phyloP scores from a whole-genome alignment of 1,140 invertebrate species.

The Anoplophora glabripennis region DNA sequence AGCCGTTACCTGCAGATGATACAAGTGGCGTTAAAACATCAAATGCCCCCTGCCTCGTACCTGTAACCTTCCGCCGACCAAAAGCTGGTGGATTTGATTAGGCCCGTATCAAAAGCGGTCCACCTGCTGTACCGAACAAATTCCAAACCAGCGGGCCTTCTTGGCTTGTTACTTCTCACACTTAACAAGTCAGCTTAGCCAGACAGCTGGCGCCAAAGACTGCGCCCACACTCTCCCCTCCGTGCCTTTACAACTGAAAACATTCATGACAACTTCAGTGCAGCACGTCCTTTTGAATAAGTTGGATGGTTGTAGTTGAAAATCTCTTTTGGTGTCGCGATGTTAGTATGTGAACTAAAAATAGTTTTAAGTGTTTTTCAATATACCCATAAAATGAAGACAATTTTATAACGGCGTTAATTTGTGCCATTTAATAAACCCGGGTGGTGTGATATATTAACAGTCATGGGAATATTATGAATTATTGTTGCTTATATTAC shows the following conservation, averaged over 20 bases:
- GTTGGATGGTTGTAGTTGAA: no score
- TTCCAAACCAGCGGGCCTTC: constrained; percentile 18
- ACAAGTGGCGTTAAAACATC: constrained; percentile 21
- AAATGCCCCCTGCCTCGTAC: constrained; percentile 20
- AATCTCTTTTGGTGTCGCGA: no score
- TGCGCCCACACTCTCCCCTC: constrained; percentile 15
- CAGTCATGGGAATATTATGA: no score
- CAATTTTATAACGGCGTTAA: background rate
- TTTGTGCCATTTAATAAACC: background rate
- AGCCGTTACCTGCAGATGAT: constrained; percentile 12
- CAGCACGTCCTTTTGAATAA: constrained; percentile 1
- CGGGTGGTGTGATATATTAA: no score
- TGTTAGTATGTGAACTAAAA: constrained; percentile 7
- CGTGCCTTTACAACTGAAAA: constrained; percentile 31
- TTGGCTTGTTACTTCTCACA: constrained; percentile 34
- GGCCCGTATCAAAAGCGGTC: constrained; percentile 11
- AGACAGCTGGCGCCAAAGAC: constrained; percentile 35
- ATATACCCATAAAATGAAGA: background rate
- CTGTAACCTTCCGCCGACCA: constrained; percentile 17
- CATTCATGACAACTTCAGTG: constrained; percentile 29
- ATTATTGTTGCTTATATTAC: no score
- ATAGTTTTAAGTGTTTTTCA: constrained; percentile 20
- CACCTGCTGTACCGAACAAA: constrained; percentile 15
- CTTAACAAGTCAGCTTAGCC: constrained; percentile 37
- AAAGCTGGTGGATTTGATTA: constrained; percentile 3